Base-by-base conservation (phyloP, 2,888 invertebrate genomes). In the Drosophila siamana region DNA sequence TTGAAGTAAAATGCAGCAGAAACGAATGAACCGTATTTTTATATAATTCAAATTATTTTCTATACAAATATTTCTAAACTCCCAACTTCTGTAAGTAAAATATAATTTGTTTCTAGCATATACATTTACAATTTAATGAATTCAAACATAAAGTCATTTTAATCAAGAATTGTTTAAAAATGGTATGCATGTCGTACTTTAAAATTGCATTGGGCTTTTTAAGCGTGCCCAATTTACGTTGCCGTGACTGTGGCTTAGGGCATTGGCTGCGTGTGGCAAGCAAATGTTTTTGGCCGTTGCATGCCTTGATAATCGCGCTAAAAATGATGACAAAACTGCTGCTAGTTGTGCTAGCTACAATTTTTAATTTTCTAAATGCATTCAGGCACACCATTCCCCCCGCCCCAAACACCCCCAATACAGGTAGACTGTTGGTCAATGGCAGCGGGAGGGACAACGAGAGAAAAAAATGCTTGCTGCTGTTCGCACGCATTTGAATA, bases 311-410 rank as follows among this genome's bases (percentile, higher is more conserved):
- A 87, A 85, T 82, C 76, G 85, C 76, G 76, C 83, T 86, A 80
- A 85, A 86, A 87, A 85, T 78, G 84, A 85, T 87, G 88, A 85
- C 84, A 85, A 85, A 87, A 85, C 84, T 86, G 78, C 81, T 76
- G 75, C 78, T 87, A 87, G 86, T 85, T 82, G 87, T 70, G 70
- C 36, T 15, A 38, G 84, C 80, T 30, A 87, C 83, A 83, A 55
- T 87, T 85, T 85, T 85, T 85, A 85, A 85, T 85, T 85, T 85
- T 85, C 84, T 85, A 87, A 85, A 86, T 85, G 84, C 84, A 85
- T 83, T 85, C 69, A 47, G 69, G 60, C 70, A 62, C 61, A 67
- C 46, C 65, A 54, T 60, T 65, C 50, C 16, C 15, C 26, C 0
- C 24, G 4, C 4, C 24, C n/a, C n/a, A n/a, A 24, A 43, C 13